phyloP scores from a whole-genome alignment of 1,140 invertebrate species.

The Drosophila persimilis region DNA sequence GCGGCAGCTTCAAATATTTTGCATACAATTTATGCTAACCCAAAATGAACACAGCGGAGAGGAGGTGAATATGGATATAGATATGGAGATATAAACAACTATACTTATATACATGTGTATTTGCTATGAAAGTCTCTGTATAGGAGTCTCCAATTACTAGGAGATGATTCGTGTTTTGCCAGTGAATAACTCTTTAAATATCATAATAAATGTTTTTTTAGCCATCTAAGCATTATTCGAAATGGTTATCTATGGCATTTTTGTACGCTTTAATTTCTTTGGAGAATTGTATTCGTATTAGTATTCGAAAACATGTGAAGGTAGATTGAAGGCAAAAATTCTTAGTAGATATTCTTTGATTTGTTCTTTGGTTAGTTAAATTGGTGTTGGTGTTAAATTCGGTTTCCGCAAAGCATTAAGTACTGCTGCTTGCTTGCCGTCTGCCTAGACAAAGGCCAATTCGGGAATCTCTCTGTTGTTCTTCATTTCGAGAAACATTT shows the following conservation, averaged over 20 bases:
- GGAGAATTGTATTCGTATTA: too few species aligned
- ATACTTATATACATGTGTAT: conserved; percentile 29
- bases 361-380: not conserved
- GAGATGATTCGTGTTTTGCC: conserved; percentile 7
- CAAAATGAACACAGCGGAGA: not conserved
- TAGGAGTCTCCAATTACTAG: too few species aligned
- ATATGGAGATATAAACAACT: conserved; percentile 4
- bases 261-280: not conserved
- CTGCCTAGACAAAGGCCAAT: conserved; percentile 38
- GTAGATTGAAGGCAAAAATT: not conserved
- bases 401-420: not conserved
- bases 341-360: not conserved
- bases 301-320: not conserved
- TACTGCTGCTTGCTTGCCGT: not conserved
- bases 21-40: conserved; percentile 1
- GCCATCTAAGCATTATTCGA: conserved; percentile 39
- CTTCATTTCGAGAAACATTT: conserved; percentile 46
- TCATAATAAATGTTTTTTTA: conserved; percentile 49
- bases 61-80: not conserved
- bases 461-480: conserved; percentile 35
- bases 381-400: too few species aligned
- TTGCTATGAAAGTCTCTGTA: conserved; percentile 15
- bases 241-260: conserved; percentile 1
- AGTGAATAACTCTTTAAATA: conserved; percentile 42
- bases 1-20: not conserved